Base-by-base conservation (phyloP, 2,113 vertebrate species). In the Astur gentilis region DNA sequence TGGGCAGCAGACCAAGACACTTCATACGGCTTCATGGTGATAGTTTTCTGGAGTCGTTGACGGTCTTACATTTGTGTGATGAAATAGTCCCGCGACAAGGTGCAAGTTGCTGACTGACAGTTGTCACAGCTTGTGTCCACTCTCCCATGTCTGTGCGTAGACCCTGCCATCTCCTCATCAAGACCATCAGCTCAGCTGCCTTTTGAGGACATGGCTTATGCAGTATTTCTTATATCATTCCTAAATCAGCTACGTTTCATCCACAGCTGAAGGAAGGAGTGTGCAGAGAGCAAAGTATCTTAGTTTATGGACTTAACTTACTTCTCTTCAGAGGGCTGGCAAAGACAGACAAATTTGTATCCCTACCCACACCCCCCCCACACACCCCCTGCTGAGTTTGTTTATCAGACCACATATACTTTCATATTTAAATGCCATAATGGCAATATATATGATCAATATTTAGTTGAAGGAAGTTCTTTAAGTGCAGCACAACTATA, bases 41-140 rank as follows among this genome's bases (percentile, higher is more conserved):
- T 64, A 18, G 7, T 44, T 73, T 70, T 47, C 40, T 85, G 65
- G n/a, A 38, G 34, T 17, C 7, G 7, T 11, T n/a, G 64, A 1
- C 0, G 3, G 17, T 20, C 11, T 36, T 42, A 29, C 1, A 1
- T 61, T 57, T 26, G 13, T 22, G 16, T 19, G 25, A 25, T 38
- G 49, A 62, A 65, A 45, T 4, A 47, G 34, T 8, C 17, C 32
- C 27, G 47, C 1, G 7, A 38, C 16, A 34, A 73, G 14, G 55
- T 54, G 55, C 36, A 26, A 36, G 5, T 3, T 23, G 8, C 31
- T 76, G 73, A 25, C 18, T 60, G 73, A 44, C 2, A 11, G 16
- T 22, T 57, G 45, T 38, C 42, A 47, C 55, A 78, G 9, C 52
- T 83, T 84, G 55, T 13, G 12, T 40, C 40, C 34, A 13, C 36